Conservation (phyloP, 2,113 vertebrate species). For the Columbina picui region DNA sequence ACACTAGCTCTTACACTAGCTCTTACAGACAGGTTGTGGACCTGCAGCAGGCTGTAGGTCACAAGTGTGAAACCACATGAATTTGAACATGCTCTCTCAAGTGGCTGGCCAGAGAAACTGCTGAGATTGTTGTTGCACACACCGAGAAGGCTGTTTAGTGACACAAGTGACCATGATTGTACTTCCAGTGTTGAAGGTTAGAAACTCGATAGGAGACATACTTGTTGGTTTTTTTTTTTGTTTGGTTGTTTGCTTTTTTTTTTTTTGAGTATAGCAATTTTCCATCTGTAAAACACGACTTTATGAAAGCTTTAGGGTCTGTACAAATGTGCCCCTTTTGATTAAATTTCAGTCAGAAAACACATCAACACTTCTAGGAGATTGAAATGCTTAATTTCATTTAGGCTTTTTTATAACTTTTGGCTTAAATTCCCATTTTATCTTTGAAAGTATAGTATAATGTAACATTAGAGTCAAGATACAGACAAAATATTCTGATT, state of each 20-base stretch:
- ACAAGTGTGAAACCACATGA: neutral
- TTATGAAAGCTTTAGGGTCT: slow-evolving; percentile 16
- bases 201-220: neutral
- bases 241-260: too few relatives aligned
- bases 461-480: neutral
- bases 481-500: neutral
- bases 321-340: slow-evolving; percentile 1
- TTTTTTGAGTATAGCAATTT: neutral
- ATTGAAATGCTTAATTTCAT: neutral
- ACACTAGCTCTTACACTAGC: neutral
- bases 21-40: neutral
- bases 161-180: slow-evolving; percentile 6
- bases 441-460: neutral
- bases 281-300: slow-evolving; percentile 2
- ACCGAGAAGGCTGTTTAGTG: neutral
- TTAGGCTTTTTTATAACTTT: slow-evolving; percentile 3
- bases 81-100: neutral
- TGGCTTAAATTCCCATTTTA: slow-evolving; percentile 6
- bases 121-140: neutral
- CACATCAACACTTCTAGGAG: slow-evolving; percentile 4
- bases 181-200: slow-evolving; percentile 18
- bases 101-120: neutral
- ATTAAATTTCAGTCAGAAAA: slow-evolving; percentile 38
- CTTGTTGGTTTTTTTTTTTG: neutral
- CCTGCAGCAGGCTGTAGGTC: neutral